Base-by-base conservation (phyloP, 1,140 invertebrate species). In the Liolophura sinensis region DNA sequence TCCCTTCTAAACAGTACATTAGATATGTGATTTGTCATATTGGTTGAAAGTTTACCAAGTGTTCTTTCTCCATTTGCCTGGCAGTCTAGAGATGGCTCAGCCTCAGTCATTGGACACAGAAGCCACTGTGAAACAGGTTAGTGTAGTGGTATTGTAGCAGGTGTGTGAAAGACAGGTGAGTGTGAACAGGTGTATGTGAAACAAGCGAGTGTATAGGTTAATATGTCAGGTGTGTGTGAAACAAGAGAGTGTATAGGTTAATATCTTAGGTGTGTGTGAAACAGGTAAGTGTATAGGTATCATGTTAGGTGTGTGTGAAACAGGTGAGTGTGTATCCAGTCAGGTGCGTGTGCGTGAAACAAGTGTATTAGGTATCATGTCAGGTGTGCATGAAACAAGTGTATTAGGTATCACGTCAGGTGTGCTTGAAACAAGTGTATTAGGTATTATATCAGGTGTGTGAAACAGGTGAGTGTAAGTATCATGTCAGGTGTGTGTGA, bases 121-220 rank as follows among this genome's bases (percentile, higher is more conserved):
- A 49, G 63, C 62, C 6, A 62, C 69, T 24, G 69, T 70, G 5
- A 70, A 70, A 63, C 72, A 73, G 64, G 71, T 73, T n/a, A 56
- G 22, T n/a, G 18, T n/a, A n/a, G 46, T 22, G 27, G 47, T n/a
- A n/a, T n/a, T 62, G 9, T n/a, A 18, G 48, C 54, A 40, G 50
- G 7, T 11, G 18, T 54, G n/a, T 25, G 54, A n/a, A n/a, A n/a
- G n/a, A n/a, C n/a, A n/a, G n/a, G n/a, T n/a, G n/a, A n/a, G n/a
- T n/a, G n/a, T n/a, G n/a, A n/a, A n/a, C n/a, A n/a, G 48, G 1
- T 58, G 18, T 62, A n/a, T 12, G 18, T 16, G n/a, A n/a, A n/a
- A 56, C 14, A 14, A 22, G 22, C 18, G 22, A 22, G 27, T 20
- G n/a, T 20, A 54, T 54, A 5, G 12, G 24, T n/a, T 54, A 54